Conservation (phyloP, 2,113 vertebrate genomes). For the Eubucco bourcierii region DNA sequence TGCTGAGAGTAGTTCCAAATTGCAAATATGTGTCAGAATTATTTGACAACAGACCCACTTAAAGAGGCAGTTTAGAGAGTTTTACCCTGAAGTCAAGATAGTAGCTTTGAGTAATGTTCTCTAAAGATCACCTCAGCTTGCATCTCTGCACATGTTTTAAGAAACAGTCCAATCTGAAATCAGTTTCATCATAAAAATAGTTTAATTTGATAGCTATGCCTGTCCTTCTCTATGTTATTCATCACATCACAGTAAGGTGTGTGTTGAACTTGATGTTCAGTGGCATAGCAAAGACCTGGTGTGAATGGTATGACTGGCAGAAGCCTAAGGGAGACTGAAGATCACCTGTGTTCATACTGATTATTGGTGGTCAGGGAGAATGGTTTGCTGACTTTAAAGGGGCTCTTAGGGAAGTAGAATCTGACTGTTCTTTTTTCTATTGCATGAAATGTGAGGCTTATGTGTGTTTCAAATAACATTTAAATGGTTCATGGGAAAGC, state of each 20-base stretch:
- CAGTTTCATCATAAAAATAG: neutral
- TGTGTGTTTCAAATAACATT: neutral
- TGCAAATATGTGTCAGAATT: neutral
- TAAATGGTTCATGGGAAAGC: neutral
- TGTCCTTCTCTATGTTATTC: neutral
- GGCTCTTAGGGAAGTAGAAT: neutral
- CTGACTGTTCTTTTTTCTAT: neutral
- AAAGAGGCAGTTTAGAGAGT: neutral
- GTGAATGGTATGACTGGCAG: neutral
- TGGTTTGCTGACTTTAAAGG: neutral
- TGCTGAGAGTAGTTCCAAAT: neutral
- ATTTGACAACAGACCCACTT: neutral
- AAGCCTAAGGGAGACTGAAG: neutral
- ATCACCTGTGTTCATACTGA: neutral
- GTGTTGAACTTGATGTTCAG: neutral
- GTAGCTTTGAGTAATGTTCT: neutral
- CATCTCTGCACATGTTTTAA: neutral
- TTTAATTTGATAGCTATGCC: neutral
- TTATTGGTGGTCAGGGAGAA: neutral
- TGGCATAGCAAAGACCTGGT: neutral
- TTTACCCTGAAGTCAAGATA: neutral
- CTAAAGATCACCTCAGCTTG: neutral
- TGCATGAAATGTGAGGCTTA: neutral
- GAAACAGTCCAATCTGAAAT: neutral
- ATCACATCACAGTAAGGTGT: neutral